Conservation (phyloP, 64 coral and sea anemone genomes). For the Trachythela sp. region DNA sequence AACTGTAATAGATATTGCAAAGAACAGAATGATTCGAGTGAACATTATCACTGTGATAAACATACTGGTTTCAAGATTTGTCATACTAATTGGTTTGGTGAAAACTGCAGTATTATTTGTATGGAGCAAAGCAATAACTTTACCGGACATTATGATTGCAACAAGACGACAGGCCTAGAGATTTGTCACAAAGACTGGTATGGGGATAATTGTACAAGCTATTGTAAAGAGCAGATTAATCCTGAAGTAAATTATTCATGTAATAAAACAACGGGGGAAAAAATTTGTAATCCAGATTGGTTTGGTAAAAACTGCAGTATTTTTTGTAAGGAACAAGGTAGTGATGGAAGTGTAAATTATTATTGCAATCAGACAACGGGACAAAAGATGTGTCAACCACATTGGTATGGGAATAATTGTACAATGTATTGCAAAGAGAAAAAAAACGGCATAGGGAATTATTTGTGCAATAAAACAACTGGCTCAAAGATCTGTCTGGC, state of each 20-base stretch:
- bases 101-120: background rate
- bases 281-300: too few relatives aligned
- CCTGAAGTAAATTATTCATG: background rate
- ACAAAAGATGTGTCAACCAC: background rate
- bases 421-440: background rate
- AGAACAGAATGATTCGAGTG: background rate
- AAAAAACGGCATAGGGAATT: background rate
- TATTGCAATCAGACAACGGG: background rate
- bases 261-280: background rate
- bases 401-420: background rate
- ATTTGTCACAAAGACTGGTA: too few relatives aligned
- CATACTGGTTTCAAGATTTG: conserved; percentile 5
- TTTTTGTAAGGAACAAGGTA: too few relatives aligned
- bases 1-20: background rate
- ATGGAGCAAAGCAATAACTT: background rate
- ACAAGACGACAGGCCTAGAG: too few relatives aligned
- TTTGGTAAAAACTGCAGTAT: too few relatives aligned
- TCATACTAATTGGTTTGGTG: background rate
- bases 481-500: background rate
- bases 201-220: background rate
- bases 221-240: background rate
- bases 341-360: background rate
- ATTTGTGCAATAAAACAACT: background rate
- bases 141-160: too few relatives aligned
- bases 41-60: background rate